phyloP scores from a whole-genome alignment of 2,113 vertebrate species.

The Semicossyphus pulcher region DNA sequence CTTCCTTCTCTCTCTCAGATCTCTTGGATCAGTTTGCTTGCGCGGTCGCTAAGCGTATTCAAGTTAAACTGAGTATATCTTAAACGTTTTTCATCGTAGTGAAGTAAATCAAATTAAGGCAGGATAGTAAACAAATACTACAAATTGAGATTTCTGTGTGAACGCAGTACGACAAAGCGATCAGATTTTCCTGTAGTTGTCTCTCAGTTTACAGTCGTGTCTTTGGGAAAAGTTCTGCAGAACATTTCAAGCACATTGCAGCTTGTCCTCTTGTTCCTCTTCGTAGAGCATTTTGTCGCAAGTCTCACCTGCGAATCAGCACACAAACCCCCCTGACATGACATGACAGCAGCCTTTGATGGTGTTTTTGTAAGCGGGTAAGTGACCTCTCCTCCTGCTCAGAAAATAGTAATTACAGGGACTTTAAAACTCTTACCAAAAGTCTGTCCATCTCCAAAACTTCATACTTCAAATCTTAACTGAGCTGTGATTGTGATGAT shows the following conservation, averaged over 20 bases:
- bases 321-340: constrained; percentile 9
- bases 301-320: not conserved
- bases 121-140: accelerated
- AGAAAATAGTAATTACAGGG: constrained; percentile 36
- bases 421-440: not conserved
- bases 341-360: constrained; percentile 34
- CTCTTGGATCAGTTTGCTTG: constrained; percentile 7
- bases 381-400: constrained; percentile 13
- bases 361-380: constrained; percentile 25
- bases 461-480: not conserved
- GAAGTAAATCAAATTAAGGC: not conserved
- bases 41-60: not conserved
- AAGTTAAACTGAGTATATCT: not conserved
- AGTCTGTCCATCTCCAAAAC: not conserved
- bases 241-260: not conserved
- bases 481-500: not conserved
- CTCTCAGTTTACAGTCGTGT: no score
- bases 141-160: not conserved
- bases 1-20: constrained; percentile 32
- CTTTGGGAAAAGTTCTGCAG: no score
- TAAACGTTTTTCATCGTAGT: not conserved
- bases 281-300: constrained; percentile 20
- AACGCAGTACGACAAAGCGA: no score
- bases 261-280: not conserved
- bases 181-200: no score